Percentiles rank a stretch among this genome's conserved stretches.
These are phyloP conservation scores for Gavia stellata DNA, from an alignment of 2,113 vertebrate species.

Conservation along the genomic window DNA sequence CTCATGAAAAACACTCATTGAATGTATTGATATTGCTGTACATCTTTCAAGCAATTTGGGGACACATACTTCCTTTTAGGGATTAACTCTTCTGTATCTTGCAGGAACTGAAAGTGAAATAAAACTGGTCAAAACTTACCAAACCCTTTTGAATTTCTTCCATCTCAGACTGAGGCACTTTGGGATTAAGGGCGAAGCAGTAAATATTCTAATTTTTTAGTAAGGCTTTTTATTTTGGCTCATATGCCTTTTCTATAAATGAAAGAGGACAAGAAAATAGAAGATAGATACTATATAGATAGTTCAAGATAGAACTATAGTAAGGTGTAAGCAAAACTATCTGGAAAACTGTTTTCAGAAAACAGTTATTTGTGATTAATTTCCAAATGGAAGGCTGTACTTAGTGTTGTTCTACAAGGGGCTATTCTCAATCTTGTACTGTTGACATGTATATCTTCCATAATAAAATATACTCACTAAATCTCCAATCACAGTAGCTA, in stretches of 20 bases:
- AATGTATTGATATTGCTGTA: not conserved
- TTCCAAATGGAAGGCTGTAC: not conserved
- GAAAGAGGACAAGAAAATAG: not conserved
- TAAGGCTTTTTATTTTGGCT: not conserved
- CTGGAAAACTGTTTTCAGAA: not conserved
- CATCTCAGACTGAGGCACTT: not conserved
- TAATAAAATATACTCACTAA: not conserved
- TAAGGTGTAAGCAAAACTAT: not conserved
- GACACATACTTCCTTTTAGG: not conserved
- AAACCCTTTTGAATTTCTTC: not conserved
- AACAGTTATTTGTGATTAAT: not conserved
- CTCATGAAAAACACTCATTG: not conserved
- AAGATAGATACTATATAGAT: not conserved
- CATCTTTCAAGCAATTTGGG: not conserved
- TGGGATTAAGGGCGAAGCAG: not conserved
- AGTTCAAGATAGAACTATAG: not conserved
- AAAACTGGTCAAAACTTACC: not conserved
- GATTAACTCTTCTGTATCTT: not conserved
- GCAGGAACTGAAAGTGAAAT: not conserved
- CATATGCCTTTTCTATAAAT: not conserved
- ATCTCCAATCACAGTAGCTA: not conserved
- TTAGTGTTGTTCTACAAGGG: not conserved
- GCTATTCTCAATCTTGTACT: not conserved
- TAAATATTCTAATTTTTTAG: not conserved
- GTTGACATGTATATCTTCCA: not conserved